Base-by-base conservation (phyloP, 2,888 invertebrate genomes). In the Nemapogon koenigi region DNA sequence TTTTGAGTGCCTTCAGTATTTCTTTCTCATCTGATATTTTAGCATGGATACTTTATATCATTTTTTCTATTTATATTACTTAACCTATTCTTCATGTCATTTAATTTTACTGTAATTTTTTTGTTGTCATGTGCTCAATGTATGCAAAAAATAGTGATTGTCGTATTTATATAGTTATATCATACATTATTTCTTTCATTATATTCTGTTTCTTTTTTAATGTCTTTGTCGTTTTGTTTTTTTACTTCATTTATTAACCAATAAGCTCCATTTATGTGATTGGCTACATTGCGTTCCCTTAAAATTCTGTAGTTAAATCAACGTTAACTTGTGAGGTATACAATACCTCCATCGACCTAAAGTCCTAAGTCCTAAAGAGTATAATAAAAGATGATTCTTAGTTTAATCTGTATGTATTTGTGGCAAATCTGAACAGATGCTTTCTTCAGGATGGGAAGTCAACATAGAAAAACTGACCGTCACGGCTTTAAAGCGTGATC, bases 151-250 rank as follows among this genome's bases (percentile, higher is more conserved):
- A n/a, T n/a, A n/a, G n/a, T n/a, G n/a, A n/a, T n/a, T n/a, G n/a
- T n/a, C n/a, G 14, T 7, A 13, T 8, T 32, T 27, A 38, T 41
- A 38, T 41, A 31, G 16, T 40, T 30, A 26, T 42, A 33, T 42
- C 25, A 11, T 33, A 33, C 37, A 42, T 40, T 38, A 35, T n/a
- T 28, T 26, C 18, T 36, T 42, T 40, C 33, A 42, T 42, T 42
- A 42, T 26, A 31, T n/a, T 22, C 25, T 17, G 4, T 39, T 33
- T 39, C 39, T 29, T 35, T 40, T 10, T 1, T 33, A 29, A 35
- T 37, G 19, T 16, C 37, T 18, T 28, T 32, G 13, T 37, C 40
- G 32, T 42, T 31, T 35, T 11, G 13, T 14, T 38, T 41, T 16
- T 25, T 16, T 14, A 26, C n/a, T 35, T 14, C 3, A 16, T 14